A percentile compares a stretch with the other conserved stretches of the same genome.
Evolutionary conservation across 2,888 invertebrate genomes (phyloP).

Genomic region (Taphrorychus bicolor): DNA sequence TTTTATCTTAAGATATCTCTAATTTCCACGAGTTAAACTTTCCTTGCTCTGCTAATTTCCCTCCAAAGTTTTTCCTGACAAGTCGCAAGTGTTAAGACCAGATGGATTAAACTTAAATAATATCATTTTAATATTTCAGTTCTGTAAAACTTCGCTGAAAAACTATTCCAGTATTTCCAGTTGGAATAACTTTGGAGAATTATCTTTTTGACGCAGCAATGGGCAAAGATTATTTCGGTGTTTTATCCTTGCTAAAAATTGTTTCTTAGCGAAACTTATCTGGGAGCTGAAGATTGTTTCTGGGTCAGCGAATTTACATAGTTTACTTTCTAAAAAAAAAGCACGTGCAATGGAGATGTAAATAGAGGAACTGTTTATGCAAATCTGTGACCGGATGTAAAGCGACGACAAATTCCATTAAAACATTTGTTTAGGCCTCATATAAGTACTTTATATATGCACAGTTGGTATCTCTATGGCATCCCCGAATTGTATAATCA

Average conservation of each 20-base stretch:
- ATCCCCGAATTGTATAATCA: conserved; percentile 7
- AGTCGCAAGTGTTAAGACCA: conserved; percentile 2
- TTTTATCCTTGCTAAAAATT: not conserved
- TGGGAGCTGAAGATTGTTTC: no score
- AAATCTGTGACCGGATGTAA: not conserved
- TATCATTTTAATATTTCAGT: conserved; percentile 6
- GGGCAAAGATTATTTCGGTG: conserved; percentile 1
- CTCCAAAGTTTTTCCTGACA: not conserved
- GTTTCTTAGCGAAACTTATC: not conserved
- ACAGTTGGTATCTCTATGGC: conserved; percentile 12
- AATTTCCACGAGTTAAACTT: not conserved
- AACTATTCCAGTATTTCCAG: conserved; percentile 6
- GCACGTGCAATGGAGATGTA: not conserved
- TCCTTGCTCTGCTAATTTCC: not conserved
- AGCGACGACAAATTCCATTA: conserved; percentile 18
- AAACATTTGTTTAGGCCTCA: conserved; percentile 25
- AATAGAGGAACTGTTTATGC: not conserved
- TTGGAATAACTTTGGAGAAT: not conserved
- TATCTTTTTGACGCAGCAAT: conserved; percentile 1
- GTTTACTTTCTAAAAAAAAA: no score
- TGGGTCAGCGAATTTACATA: no score
- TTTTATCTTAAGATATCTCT: not conserved
- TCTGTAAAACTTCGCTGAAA: not conserved
- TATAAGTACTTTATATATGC: conserved; percentile 11
- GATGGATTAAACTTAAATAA: conserved; percentile 5